Evolutionary conservation across 2,113 vertebrate species (phyloP), one percentile per base, ranked within the genome.

Genomic region (Burhinus oedicnemus): DNA sequence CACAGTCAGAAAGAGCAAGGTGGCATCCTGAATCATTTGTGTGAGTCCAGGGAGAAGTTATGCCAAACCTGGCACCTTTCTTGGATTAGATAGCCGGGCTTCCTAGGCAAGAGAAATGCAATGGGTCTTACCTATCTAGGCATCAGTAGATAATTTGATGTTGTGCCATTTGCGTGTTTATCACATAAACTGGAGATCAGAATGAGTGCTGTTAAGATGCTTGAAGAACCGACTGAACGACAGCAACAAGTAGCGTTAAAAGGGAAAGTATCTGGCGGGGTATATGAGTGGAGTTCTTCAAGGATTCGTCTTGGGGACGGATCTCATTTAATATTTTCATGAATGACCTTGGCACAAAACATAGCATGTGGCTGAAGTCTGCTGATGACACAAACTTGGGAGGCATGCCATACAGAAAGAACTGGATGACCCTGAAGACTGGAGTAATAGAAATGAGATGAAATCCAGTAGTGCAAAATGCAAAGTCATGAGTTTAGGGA

Each of bases 321-420:
- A 87, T 94, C 70, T 95, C 38, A 80, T 88, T 96, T 91, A 95
- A 80, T 88, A 87, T 80, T 94, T 91, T 90, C 66, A 69, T 91
- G 87, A 97, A 91, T 91, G 92, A 94, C 87, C 82, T 96, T 95
- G 95, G 89, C 87, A 95, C 64, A 94, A 66, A 94, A 81, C 20
- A 6, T 5, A 81, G 77, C 51, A 11, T 34, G 80, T 89, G 85
- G 70, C 93, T 93, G 87, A 57, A 95, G 87, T 52, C 57, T 94
- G 91, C 84, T 93, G 95, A 91, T 97, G 95, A 95, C 93, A 96
- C 90, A 95, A 52, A 84, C 78, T 38, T 96, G 96, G 90, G 93
- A 95, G 90, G 26, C 2, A 1, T 79, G 85, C 74, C 92, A 93
- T 83, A 54, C 36, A 12, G 49, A 89, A 72, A 93, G 93, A 93